Base-by-base conservation (phyloP, 2,113 vertebrate species). In the Electrona antarctica region DNA sequence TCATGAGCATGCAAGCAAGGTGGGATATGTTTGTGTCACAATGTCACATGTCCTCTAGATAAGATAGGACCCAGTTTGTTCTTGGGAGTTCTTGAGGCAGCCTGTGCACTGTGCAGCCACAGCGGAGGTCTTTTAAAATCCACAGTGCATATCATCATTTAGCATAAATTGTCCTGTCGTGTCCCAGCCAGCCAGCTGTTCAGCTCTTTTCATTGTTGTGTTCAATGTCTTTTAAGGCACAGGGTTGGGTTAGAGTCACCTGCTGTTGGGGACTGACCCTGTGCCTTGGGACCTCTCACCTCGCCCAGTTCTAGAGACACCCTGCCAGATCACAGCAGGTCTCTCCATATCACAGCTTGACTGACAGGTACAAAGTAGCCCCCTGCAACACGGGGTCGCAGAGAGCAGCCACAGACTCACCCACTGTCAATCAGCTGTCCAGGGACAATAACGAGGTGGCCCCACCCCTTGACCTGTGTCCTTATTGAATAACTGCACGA, bases 351-450 rank as follows among this genome's bases (percentile, higher is more conserved):
- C 89, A 72, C 64, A 9, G 70, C 60, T 86, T 93, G 90, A 93
- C 65, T 93, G 93, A 90, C 86, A 48, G 82, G 55, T 91, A 89
- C 90, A 92, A 89, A 89, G 85, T 90, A 83, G 87, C 80, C 59
- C 55, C 84, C 82, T 73, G 87, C 63, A 74, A 69, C 56, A 71
- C 1, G 41, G 33, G 80, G 65, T 76, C 78, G 81, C 12, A 28
- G 70, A 62, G 73, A 70, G 74, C 33, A 74, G 52, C 50, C 57
- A 60, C 64, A 48, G 67, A 78, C 70, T 81, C 78, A 45, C 81
- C 21, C 88, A 66, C 81, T 84, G 90, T 91, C 93, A 92, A 72
- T 93, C 90, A 93, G 60, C 69, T 79, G 79, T 87, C 74, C 65
- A 12, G 0, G 84, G 79, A 92, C 91, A 92, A 91, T 78, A 69